Base-by-base conservation (phyloP, 2,888 invertebrate genomes). In the Hemaris fuciformis region DNA sequence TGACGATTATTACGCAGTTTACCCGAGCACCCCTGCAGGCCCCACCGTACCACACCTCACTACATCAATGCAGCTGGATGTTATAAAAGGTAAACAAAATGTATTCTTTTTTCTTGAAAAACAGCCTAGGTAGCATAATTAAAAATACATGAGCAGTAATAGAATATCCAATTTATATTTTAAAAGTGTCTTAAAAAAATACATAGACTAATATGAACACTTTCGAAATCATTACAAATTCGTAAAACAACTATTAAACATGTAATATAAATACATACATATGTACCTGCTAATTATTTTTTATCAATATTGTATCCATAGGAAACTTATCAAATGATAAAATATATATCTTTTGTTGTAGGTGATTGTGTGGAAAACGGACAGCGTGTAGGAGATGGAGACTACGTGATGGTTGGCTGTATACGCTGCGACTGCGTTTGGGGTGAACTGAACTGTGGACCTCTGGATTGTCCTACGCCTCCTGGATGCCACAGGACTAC, bases 1-100 rank as follows among this genome's bases (percentile, higher is more conserved):
- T 4, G 91, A 93, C 46, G 88, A 93, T 34, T 94, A 93, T 72
- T 95, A 93, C 72, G 93, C 94, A 34, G 84, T 92, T 46, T 93
- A 89, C 65, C 78, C 86, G 1, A 89, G 85, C 62, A 87, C 90
- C 1, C 80, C 84, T 0, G 59, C 85, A 0, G 79, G 73, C 0
- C 78, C 83, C 8, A 63, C 80, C 1, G 70, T 84, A 2, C 86
- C 89, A 0, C 87, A 86, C 71, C 79, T 87, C 34, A 91, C 91
- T 2, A 91, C 90, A 1, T 90, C 91, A 3, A 89, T 91, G 89
- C 88, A 84, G 66, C 66, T 91, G 61, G 87, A 89, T 61, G 73
- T 84, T 8, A 62, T 65, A 1, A 86, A 86, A 82, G 88, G 87
- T 85, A 73, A 42, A n/a, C 22, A 15, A 13, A 56, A n/a, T 56